Evolutionary conservation across 2,888 invertebrate species (phyloP).

Genomic region (Dugesia japonica): DNA sequence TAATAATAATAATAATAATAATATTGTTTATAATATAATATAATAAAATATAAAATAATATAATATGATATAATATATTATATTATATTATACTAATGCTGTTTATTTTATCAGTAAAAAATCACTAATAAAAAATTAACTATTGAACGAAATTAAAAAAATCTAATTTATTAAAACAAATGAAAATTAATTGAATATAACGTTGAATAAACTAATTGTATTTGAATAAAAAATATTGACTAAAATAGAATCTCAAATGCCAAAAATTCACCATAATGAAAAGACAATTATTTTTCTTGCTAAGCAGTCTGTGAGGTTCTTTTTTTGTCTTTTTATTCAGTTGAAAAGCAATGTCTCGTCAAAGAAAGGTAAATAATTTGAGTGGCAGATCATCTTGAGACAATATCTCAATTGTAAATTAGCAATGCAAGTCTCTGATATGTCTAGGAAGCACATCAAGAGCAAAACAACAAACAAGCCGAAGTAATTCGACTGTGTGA

Average conservation of each 20-base stretch:
- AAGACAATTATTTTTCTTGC: background rate
- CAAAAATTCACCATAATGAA: background rate
- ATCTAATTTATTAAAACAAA: too few species aligned
- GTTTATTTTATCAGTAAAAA: too few species aligned
- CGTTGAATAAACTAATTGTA: too few species aligned
- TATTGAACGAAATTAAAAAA: too few species aligned
- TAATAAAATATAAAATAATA: too few species aligned
- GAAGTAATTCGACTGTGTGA: slow-evolving; percentile 11
- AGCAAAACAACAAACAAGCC: slow-evolving; percentile 20
- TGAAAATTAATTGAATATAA: too few species aligned
- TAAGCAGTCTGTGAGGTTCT: background rate
- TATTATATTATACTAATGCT: too few species aligned
- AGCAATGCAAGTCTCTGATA: slow-evolving; percentile 1
- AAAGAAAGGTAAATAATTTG: slow-evolving; percentile 11
- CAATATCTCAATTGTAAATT: background rate
- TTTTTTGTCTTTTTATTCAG: background rate
- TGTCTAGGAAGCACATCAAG: slow-evolving; percentile 20
- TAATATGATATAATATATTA: too few species aligned
- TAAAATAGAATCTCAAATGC: background rate
- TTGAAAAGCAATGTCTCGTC: background rate
- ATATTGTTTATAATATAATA: too few species aligned
- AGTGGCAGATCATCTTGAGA: slow-evolving; percentile 20
- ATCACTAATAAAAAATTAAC: too few species aligned
- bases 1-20: too few species aligned
- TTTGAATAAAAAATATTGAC: too few species aligned